Conservation (phyloP, 2,113 vertebrate species). For the Chaenogobius annularis region DNA sequence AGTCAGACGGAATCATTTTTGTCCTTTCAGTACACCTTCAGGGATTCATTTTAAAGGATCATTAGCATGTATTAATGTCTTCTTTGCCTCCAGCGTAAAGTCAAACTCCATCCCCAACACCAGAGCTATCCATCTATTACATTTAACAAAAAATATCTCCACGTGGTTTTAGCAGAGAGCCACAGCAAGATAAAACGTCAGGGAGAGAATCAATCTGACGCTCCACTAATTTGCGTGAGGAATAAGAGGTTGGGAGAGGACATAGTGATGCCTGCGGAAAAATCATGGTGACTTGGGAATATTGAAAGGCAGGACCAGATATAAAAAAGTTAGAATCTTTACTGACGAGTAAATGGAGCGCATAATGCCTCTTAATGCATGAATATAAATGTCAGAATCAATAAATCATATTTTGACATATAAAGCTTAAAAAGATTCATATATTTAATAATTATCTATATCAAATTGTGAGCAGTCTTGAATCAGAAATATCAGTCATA, state of each 20-base stretch:
- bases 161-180: conserved; percentile 31
- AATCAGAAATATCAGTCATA: neutral
- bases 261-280: conserved; percentile 5
- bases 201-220: conserved; percentile 44
- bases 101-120: conserved; percentile 43
- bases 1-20: conserved; percentile 41
- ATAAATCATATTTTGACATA: neutral
- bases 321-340: conserved; percentile 27
- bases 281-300: conserved; percentile 30
- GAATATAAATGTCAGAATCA: neutral
- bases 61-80: conserved; percentile 68
- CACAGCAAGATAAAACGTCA: conserved; percentile 43
- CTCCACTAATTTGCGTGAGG: conserved; percentile 39
- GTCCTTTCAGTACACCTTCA: conserved; percentile 42
- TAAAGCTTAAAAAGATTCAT: neutral
- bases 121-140: conserved; percentile 46
- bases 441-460: neutral
- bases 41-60: conserved; percentile 57
- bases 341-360: neutral
- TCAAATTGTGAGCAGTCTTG: neutral
- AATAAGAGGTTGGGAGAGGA: conserved; percentile 26
- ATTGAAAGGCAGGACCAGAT: conserved; percentile 35
- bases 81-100: conserved; percentile 50
- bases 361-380: neutral
- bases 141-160: conserved; percentile 25